Base-by-base conservation (phyloP, 1,140 invertebrate genomes). In the Meloidogyne floridensis region DNA sequence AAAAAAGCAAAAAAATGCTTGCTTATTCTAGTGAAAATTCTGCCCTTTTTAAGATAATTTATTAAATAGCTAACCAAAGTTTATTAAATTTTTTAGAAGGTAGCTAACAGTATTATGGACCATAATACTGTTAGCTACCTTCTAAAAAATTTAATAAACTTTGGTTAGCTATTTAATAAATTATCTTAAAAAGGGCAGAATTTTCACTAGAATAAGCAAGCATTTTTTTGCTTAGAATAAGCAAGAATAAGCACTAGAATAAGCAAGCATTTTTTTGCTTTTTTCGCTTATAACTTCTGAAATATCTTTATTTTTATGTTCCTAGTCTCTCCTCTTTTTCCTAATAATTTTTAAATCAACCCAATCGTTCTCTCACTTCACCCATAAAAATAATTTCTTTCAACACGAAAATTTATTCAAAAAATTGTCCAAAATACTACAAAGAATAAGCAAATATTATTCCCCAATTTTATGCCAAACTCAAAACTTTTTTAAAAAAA, bases 401-500 rank as follows among this genome's bases (percentile, higher is more conserved):
- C 4, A 54, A 13, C 8, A 13, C 53, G 0, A 54, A 11, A 54
- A 54, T 11, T 65, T 65, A n/a, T 65, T 65, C 2, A n/a, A n/a
- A 65, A 65, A 65, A 65, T 5, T 7, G 59, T 65, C 59, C 59
- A 65, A 65, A 65, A 65, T 65, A 32, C 32, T 65, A 65, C 10
- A 59, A 3, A 59, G 13, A 65, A 65, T n/a, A 65, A 65, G n/a
- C 59, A 65, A 65, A 65, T 8, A 65, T 65, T 65, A 7, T 18
- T n/a, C 15, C n/a, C n/a, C 59, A 65, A 65, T n/a, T 65, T 65
- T 65, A 65, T 65, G 59, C 59, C 59, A 65, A 65, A 65, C 59
- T 65, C 59, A 65, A n/a, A 65, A 65, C 10, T 11, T 65, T n/a
- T 6, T 47, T 47, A 47, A 4, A 47, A 47, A 65, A 65, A 18